phyloP scores from a whole-genome alignment of 2,113 vertebrate genomes.

The Pterocles gutturalis region DNA sequence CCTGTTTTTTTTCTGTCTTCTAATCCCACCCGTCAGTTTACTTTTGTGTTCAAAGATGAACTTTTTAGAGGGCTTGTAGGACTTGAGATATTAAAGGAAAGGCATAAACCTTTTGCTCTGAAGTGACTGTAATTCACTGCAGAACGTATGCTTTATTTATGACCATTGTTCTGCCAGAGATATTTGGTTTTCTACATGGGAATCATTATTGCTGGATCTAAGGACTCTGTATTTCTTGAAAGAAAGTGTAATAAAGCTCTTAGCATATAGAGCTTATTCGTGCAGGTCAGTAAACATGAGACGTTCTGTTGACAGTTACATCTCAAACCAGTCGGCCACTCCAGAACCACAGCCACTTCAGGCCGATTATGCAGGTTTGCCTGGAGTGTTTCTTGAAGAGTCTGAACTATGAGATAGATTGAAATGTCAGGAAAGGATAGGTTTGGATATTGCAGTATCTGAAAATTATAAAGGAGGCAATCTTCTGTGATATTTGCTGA shows the following conservation, averaged over 20 bases:
- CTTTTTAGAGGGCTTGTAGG: neutral
- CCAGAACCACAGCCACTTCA: neutral
- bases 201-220: neutral
- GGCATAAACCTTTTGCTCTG: neutral
- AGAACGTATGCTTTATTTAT: neutral
- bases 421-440: neutral
- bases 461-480: neutral
- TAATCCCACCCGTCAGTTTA: neutral
- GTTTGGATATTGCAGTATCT: neutral
- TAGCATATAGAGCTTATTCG: neutral
- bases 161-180: neutral
- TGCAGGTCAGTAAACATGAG: neutral
- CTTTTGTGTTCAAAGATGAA: neutral
- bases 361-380: neutral
- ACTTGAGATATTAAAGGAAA: neutral
- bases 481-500: neutral
- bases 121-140: neutral
- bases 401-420: neutral
- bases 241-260: neutral
- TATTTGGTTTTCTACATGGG: neutral
- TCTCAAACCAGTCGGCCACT: neutral
- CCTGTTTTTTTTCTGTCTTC: neutral
- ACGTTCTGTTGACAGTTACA: neutral
- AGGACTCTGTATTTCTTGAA: neutral
- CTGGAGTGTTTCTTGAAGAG: neutral